These are phyloP conservation scores for Temnothorax curvispinosus DNA, from an alignment of 1,140 invertebrate genomes.

Conservation along the genomic window DNA sequence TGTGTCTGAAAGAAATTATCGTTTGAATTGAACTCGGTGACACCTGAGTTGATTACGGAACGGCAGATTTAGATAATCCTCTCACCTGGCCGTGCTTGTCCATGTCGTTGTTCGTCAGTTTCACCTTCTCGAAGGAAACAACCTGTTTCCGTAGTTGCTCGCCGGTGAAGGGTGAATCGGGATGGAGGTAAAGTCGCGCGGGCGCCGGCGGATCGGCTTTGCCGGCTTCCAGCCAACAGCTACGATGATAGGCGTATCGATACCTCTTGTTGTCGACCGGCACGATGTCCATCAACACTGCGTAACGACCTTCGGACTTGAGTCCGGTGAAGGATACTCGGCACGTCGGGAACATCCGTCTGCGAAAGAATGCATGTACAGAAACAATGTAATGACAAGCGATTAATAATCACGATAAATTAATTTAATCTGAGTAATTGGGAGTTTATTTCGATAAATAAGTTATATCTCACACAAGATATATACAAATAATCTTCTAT, in stretches of 20 bases:
- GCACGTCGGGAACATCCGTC: conserved; percentile 99
- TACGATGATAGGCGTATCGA: conserved; percentile 98
- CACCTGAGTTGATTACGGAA: not conserved
- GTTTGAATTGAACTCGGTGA: not conserved
- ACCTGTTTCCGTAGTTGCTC: conserved; percentile 98
- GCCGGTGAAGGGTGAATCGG: conserved; percentile 98
- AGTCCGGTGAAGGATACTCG: conserved; percentile 96
- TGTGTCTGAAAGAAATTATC: not conserved
- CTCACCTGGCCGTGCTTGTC: conserved; percentile 99
- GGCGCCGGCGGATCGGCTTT: conserved; percentile 99
- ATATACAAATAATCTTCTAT: not conserved
- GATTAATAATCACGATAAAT: not conserved
- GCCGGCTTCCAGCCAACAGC: conserved; percentile 98
- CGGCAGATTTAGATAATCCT: not conserved
- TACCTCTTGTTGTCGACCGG: conserved; percentile 98
- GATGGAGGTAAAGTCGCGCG: conserved; percentile 97
- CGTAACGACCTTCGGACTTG: conserved; percentile 90
- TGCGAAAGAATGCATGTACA: conserved; percentile 83
- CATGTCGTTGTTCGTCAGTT: conserved; percentile 99
- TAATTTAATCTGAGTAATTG: not conserved
- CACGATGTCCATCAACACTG: conserved; percentile 98
- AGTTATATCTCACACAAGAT: not conserved
- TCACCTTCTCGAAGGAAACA: conserved; percentile 99
- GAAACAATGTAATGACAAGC: not conserved
- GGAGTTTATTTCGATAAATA: not conserved